Percentiles rank a stretch among this genome's conserved stretches.
These are phyloP conservation scores for Napeogenes sylphis DNA, from an alignment of 2,888 invertebrate genomes.

Conservation along the genomic window DNA sequence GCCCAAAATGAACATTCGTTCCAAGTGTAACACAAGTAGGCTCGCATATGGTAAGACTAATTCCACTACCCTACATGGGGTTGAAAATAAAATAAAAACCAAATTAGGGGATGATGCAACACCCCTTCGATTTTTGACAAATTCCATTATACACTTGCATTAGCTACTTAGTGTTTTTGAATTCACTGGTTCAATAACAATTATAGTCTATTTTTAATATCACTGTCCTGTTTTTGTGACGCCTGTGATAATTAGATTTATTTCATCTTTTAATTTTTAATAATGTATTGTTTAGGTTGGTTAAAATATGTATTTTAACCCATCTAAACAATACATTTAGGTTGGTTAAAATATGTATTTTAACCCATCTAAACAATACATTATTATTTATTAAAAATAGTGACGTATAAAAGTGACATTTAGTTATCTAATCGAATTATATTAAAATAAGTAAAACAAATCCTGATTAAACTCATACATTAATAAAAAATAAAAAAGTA, in stretches of 20 bases:
- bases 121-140: conserved; percentile 77
- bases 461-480: neutral
- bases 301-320: too few relatives aligned
- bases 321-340: too few relatives aligned
- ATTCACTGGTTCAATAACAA: conserved; percentile 12
- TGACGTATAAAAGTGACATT: too few relatives aligned
- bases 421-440: too few relatives aligned
- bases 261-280: too few relatives aligned
- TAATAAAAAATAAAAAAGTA: neutral
- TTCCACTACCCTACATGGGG: conserved; percentile 64
- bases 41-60: conserved; percentile 77
- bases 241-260: too few relatives aligned
- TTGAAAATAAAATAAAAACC: conserved; percentile 71
- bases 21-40: conserved; percentile 71
- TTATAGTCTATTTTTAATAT: neutral
- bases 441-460: neutral
- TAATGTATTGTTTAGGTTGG: too few relatives aligned
- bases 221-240: too few relatives aligned
- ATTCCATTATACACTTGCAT: conserved; percentile 73
- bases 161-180: conserved; percentile 54
- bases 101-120: conserved; percentile 76
- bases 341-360: too few relatives aligned
- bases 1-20: conserved; percentile 62
- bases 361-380: too few relatives aligned
- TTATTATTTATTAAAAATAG: too few relatives aligned